Evolutionary conservation across 2,888 invertebrate species (phyloP).

Genomic region (Athalia cordata): DNA sequence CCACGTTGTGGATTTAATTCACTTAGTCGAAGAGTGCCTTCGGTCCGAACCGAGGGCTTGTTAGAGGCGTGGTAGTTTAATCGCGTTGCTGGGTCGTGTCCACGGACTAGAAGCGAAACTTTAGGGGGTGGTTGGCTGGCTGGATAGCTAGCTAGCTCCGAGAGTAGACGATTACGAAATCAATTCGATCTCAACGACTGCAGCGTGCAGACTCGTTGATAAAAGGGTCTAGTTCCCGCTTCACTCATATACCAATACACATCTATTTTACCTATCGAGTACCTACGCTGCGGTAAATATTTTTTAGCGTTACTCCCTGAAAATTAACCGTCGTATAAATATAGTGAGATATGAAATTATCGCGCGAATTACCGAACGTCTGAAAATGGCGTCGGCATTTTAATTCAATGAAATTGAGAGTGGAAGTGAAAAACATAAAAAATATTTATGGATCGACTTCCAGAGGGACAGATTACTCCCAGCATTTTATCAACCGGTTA

Average conservation of each 20-base stretch:
- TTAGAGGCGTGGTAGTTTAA: constrained; percentile 47
- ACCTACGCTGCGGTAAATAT: background rate
- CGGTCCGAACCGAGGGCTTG: constrained; percentile 45
- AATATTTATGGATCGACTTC: no score
- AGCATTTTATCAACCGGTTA: no score
- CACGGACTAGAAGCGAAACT: constrained; percentile 36
- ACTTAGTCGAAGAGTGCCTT: constrained; percentile 45
- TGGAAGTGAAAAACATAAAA: no score
- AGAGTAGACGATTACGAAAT: constrained; percentile 35
- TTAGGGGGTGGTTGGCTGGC: constrained; percentile 26
- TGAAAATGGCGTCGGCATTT: no score
- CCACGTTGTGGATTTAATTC: constrained; percentile 49
- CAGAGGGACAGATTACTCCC: no score
- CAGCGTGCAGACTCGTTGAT: constrained; percentile 12
- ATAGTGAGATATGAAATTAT: no score
- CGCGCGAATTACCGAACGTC: no score
- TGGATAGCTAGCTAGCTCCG: constrained; percentile 5
- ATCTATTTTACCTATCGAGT: background rate
- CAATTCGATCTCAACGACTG: constrained; percentile 36
- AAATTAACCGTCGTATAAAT: background rate
- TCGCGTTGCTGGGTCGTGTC: constrained; percentile 45
- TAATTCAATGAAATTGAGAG: no score
- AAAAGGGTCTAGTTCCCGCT: background rate
- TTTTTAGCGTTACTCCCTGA: background rate
- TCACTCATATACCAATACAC: background rate